Base-by-base conservation (phyloP, 2,797 vertebrate genomes). In the Lepilemur septentrionalis region DNA sequence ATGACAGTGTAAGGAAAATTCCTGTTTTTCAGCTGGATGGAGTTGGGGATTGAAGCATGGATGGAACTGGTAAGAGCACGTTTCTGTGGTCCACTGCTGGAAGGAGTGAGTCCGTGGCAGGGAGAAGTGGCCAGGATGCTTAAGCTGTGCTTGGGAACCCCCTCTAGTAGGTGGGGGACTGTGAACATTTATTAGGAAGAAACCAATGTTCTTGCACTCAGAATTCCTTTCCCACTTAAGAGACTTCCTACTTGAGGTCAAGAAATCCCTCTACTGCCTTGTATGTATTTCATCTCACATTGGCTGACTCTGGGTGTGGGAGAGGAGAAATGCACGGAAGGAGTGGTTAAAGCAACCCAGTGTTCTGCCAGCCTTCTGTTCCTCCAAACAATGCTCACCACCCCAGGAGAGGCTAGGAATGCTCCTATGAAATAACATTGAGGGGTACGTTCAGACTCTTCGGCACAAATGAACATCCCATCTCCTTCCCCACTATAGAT, bases 161-260 rank as follows among this genome's bases (percentile, higher is more conserved):
- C 10, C 75, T 22, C 20, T 61, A 32, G n/a, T 93, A 92, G n/a
- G 4, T 35, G 41, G 85, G 5, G 11, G 2, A 2, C 72, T 69
- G 52, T 76, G 69, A 94, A n/a, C 9, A 79, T 43, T 90, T 90
- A 46, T 69, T 75, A 79, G 82, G 78, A 93, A 93, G 81, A 94
- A 95, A 46, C 11, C 59, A 96, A 73, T 15, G 67, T 96, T 81
- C 50, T 73, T 89, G 72, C 57, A 48, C 55, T 92, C 61, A 92
- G 55, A 95, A 93, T 84, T 85, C 87, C 67, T 92, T 89, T 69
- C 32, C 78, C 41, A 70, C 67, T 52, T 65, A 89, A 75, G 67
- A 89, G 52, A 91, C 52, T 82, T 88, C n/a, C 61, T 59, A 63
- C 46, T 43, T 85, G 69, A 87, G 7, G 63, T 84, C 85, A 91